Percentiles rank a stretch among this genome's conserved stretches.
phyloP scores from a whole-genome alignment of 1,140 invertebrate genomes.

The Maniola jurtina region DNA sequence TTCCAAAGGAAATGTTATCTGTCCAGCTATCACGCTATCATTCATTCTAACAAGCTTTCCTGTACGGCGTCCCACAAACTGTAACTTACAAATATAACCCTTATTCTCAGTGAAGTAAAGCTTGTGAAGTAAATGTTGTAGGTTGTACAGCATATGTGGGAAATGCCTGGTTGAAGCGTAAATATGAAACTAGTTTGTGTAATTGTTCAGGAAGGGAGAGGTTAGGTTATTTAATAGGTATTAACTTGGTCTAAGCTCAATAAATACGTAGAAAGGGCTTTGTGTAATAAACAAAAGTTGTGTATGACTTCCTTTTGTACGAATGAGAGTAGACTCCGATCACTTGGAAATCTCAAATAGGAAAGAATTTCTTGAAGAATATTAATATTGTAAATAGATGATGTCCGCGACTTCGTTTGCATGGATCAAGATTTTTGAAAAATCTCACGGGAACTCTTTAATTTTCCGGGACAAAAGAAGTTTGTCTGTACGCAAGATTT shows the following conservation, averaged over 20 bases:
- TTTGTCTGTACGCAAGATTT: no score
- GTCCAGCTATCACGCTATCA: constrained; percentile 33
- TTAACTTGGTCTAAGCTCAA: constrained; percentile 14
- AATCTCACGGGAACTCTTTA: no score
- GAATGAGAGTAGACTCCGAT: not conserved
- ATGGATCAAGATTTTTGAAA: no score
- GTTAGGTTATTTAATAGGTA: constrained; percentile 27
- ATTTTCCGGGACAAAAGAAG: no score
- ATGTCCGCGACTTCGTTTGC: no score
- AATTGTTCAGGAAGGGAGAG: constrained; percentile 32
- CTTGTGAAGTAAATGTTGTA: not conserved
- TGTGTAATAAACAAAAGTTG: constrained; percentile 8
- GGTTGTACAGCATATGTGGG: constrained; percentile 18
- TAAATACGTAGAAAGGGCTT: constrained; percentile 12
- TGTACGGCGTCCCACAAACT: constrained; percentile 11
- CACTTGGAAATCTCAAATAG: no score
- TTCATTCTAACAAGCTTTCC: constrained; percentile 32
- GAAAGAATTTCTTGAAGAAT: no score
- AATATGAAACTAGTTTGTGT: constrained; percentile 36
- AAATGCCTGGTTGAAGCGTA: constrained; percentile 11
- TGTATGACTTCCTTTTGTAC: constrained; percentile 7
- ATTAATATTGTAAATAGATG: no score
- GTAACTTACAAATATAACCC: not conserved
- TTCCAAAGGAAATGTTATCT: constrained; percentile 36
- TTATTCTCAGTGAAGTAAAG: not conserved